These are phyloP conservation scores for Bellardia pandia DNA, from an alignment of 2,888 invertebrate species.

Conservation along the genomic window DNA sequence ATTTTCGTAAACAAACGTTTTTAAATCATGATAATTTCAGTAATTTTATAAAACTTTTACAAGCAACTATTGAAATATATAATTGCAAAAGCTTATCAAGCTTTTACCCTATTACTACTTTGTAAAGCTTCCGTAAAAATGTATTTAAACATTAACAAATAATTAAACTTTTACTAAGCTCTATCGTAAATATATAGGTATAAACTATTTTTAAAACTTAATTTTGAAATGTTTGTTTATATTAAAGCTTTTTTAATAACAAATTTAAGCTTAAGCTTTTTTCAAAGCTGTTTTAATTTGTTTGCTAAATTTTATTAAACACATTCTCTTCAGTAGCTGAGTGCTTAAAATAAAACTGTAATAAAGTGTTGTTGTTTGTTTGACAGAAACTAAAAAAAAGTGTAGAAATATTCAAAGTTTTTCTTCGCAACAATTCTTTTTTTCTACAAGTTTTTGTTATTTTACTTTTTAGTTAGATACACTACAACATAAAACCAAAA, in stretches of 20 bases:
- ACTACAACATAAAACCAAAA: constrained; percentile 53
- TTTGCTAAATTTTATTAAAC: background rate
- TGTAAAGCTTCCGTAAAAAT: no score
- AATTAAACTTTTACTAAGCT: no score
- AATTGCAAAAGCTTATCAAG: no score
- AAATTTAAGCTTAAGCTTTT: background rate
- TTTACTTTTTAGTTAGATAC: background rate
- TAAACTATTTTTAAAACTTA: no score
- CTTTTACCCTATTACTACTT: no score
- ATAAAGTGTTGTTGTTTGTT: background rate
- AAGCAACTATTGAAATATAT: no score
- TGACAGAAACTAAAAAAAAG: constrained; percentile 22
- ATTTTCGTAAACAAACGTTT: no score
- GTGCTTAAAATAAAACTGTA: background rate
- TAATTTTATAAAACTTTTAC: no score
- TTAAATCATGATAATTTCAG: no score
- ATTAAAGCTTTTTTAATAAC: background rate
- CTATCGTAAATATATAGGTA: no score
- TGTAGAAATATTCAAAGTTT: constrained; percentile 12
- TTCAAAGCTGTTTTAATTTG: no score
- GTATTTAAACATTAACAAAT: no score
- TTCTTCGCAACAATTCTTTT: constrained; percentile 14
- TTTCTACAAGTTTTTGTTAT: constrained; percentile 4
- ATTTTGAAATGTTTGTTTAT: background rate
- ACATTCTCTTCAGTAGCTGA: constrained; percentile 52